Percentiles rank a stretch among this genome's conserved stretches.
Evolutionary conservation across 92 coral and sea anemone species (phyloP).

Genomic region (Desmophyllum pertusum): DNA sequence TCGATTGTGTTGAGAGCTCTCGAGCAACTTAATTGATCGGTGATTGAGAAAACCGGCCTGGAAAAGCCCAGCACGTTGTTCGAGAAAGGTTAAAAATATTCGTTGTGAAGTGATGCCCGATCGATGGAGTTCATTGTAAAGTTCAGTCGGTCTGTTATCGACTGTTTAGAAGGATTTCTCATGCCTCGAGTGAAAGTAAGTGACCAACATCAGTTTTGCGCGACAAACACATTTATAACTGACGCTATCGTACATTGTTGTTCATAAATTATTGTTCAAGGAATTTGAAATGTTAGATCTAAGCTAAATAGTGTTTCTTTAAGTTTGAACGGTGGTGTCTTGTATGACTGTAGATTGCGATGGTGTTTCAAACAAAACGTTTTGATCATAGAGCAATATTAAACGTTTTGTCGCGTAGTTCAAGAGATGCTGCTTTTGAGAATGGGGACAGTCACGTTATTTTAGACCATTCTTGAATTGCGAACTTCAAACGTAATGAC

Average conservation of each 20-base stretch:
- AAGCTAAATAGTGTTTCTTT: not conserved
- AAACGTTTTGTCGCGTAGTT: not conserved
- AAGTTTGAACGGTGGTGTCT: not conserved
- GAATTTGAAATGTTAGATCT: not conserved
- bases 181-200: constrained; percentile 4
- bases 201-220: not conserved
- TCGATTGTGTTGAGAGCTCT: not conserved
- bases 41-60: not conserved
- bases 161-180: not conserved
- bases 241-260: not conserved
- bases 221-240: not conserved
- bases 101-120: not conserved
- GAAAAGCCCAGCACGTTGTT: not conserved
- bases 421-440: not conserved
- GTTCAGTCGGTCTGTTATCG: not conserved
- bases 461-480: not conserved
- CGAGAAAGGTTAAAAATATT: not conserved
- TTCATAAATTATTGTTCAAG: not conserved
- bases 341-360: not conserved
- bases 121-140: not conserved
- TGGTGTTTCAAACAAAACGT: not conserved
- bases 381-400: not conserved
- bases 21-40: not conserved
- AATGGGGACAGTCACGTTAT: not conserved
- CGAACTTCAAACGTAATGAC: not conserved